Evolutionary conservation across 1,140 invertebrate genomes (phyloP), one percentile per base, ranked within the genome.

Genomic region (Carposina sasakii): DNA sequence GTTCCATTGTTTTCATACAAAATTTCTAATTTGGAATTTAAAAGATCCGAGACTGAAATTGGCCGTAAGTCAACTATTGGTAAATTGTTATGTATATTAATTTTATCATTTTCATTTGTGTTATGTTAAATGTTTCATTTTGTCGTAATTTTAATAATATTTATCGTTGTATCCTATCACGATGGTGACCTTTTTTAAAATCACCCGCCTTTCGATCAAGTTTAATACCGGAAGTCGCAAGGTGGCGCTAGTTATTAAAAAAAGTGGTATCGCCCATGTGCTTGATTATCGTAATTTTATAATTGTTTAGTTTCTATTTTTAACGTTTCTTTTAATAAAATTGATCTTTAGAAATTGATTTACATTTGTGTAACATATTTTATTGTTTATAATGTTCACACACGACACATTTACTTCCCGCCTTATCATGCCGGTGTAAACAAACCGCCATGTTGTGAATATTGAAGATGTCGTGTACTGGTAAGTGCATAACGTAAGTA

Each of bases 351-450:
- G 41, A 50, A 50, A 40, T 37, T 54, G 54, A 62, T 50, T 43
- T 48, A 62, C 63, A 62, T 68, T 71, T 63, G 50, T 60, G 49
- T 48, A 40, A 45, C 26, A 46, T 42, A 30, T 48, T 40, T 52
- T 41, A 42, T 54, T 28, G 33, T 33, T 62, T 42, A 60, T 48
- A 33, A 44, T 50, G 26, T 60, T 47, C 63, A 70, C 48, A 69
- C 64, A 48, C 57, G 31, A 36, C 33, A 50, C 51, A 70, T 79
- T 46, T 63, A 63, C 66, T 81, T 81, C 74, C 72, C 79, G 81
- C 76, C 70, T 78, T 72, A 70, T 81, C 72, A 76, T 76, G 79
- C 85, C 85, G 85, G 85, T 85, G 82, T 85, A 86, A 86, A 86
- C 82, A 85, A 85, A 85, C 81, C 81, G 81, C 82, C 82, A 85